Evolutionary conservation across 1,140 invertebrate species (phyloP).

Genomic region (Hylaeus volcanicus): DNA sequence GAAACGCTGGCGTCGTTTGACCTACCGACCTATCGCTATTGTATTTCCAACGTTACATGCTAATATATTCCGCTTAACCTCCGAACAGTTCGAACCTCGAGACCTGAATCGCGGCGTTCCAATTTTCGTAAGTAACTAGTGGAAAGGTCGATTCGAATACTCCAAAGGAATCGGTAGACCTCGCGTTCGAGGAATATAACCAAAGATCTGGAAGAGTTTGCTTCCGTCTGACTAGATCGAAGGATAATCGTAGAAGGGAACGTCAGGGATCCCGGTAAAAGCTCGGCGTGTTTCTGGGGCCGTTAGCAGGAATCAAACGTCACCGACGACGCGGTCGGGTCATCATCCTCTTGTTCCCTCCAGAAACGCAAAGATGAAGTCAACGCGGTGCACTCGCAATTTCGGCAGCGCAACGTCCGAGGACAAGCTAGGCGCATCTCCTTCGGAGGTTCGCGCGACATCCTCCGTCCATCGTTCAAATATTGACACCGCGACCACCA

Average conservation of each 20-base stretch:
- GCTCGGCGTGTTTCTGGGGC: no score
- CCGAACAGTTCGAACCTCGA: conserved; percentile 11
- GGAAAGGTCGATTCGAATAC: no score
- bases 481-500: not conserved
- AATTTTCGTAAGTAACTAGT: no score
- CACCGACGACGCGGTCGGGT: not conserved
- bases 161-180: not conserved
- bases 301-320: not conserved
- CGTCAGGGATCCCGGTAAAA: not conserved
- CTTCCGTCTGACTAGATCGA: not conserved
- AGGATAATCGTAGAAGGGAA: no score
- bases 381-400: conserved; percentile 40
- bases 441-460: conserved; percentile 9
- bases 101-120: not conserved
- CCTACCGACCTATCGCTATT: not conserved
- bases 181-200: conserved; percentile 10
- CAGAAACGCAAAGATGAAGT: conserved; percentile 35
- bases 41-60: not conserved
- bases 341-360: not conserved
- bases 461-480: not conserved
- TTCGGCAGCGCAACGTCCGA: conserved; percentile 12
- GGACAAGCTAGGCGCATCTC: not conserved
- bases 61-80: conserved; percentile 28
- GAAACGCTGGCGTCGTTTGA: conserved; percentile 19
- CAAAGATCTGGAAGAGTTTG: not conserved